Percentiles rank a stretch among this genome's conserved stretches.
These are phyloP conservation scores for Cephus runcator DNA, from an alignment of 2,888 invertebrate species.

Conservation along the genomic window DNA sequence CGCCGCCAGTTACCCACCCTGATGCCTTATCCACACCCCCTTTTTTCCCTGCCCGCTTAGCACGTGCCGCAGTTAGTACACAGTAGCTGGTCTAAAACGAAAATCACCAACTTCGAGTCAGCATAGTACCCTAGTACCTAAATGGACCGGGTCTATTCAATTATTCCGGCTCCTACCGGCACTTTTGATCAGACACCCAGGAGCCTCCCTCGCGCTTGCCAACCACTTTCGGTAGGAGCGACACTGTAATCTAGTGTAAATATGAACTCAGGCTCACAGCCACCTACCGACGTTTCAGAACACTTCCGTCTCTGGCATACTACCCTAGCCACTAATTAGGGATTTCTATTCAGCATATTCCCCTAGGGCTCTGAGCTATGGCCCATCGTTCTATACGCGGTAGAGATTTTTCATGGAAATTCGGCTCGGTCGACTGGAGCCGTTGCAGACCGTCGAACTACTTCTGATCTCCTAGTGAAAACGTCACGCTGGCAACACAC, in stretches of 20 bases:
- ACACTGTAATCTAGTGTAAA: background rate
- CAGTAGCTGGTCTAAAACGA: background rate
- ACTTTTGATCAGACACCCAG: background rate
- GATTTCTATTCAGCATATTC: conserved; percentile 44
- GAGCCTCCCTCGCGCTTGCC: background rate
- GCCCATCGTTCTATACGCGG: background rate
- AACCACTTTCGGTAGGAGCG: background rate
- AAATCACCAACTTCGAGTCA: background rate
- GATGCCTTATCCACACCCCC: background rate
- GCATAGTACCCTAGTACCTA: background rate
- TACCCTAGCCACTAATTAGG: conserved; percentile 54
- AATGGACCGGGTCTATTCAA: background rate
- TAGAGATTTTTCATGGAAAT: background rate
- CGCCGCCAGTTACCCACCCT: background rate
- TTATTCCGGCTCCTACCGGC: background rate
- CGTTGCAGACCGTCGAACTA: background rate
- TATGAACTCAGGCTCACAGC: background rate
- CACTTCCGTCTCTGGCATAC: conserved; percentile 39
- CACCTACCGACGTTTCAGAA: conserved; percentile 9
- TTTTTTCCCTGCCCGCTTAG: background rate
- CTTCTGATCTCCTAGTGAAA: conserved; percentile 17
- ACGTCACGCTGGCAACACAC: conserved; percentile 3
- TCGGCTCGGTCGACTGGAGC: background rate
- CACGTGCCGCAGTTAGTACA: background rate
- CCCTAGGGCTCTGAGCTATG: background rate